A percentile compares a stretch with the other conserved stretches of the same genome.
Evolutionary conservation across 2,888 invertebrate species (phyloP).

Genomic region (Dyspetes luteomarginatus): DNA sequence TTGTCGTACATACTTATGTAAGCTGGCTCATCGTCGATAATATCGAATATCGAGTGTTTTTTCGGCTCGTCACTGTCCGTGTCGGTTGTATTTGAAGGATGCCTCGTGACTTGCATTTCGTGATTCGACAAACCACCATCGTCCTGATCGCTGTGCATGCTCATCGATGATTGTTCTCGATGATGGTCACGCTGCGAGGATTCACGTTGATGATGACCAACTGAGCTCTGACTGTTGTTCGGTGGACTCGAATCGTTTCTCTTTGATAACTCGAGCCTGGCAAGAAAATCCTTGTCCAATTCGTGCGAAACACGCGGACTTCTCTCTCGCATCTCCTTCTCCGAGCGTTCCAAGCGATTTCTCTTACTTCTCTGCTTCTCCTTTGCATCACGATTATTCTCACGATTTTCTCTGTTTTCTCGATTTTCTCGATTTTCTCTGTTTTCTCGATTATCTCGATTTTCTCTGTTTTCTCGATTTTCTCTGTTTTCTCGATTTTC

Average conservation of each 20-base stretch:
- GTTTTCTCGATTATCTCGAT: slow-evolving; percentile 68
- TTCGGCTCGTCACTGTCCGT: slow-evolving; percentile 93
- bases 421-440: slow-evolving; percentile 69
- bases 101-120: slow-evolving; percentile 78
- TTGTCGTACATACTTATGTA: slow-evolving; percentile 99
- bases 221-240: slow-evolving; percentile 71
- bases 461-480: slow-evolving; percentile 56
- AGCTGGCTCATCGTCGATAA: slow-evolving; percentile 93
- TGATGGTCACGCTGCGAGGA: slow-evolving; percentile 70
- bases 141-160: slow-evolving; percentile 79
- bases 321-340: slow-evolving; percentile 79
- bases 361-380: slow-evolving; percentile 79
- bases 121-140: slow-evolving; percentile 79
- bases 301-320: slow-evolving; percentile 81
- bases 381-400: slow-evolving; percentile 80
- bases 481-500: slow-evolving; percentile 69
- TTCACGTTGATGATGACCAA: slow-evolving; percentile 75
- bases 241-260: slow-evolving; percentile 75
- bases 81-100: slow-evolving; percentile 81
- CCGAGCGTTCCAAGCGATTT: slow-evolving; percentile 70
- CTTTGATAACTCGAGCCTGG: slow-evolving; percentile 78
- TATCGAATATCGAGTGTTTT: slow-evolving; percentile 96
- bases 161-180: slow-evolving; percentile 74
- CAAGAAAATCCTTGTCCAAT: slow-evolving; percentile 80
- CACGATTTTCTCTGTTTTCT: slow-evolving; percentile 75